A percentile compares a stretch with the other conserved stretches of the same genome.
These are phyloP conservation scores for Iselma pallidipennis DNA, from an alignment of 2,888 invertebrate species.

Conservation along the genomic window DNA sequence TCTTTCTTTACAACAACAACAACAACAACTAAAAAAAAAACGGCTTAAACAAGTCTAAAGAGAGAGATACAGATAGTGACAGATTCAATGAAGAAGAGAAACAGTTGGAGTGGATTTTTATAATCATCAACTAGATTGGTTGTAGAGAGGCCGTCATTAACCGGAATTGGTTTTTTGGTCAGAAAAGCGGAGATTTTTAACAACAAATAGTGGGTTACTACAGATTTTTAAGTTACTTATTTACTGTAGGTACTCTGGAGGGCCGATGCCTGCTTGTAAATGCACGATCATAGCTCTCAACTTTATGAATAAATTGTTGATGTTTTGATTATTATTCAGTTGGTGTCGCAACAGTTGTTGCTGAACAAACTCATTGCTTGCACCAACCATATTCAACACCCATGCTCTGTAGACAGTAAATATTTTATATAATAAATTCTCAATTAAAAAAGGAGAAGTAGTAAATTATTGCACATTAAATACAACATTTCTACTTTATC, in stretches of 20 bases:
- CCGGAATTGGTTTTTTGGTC: background rate
- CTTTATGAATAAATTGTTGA: constrained; percentile 21
- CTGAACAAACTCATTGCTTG: constrained; percentile 19
- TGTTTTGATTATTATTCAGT: constrained; percentile 17
- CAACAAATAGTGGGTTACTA: background rate
- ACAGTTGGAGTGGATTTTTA: background rate
- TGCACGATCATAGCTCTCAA: constrained; percentile 13
- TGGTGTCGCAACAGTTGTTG: constrained; percentile 14
- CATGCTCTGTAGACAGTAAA: background rate
- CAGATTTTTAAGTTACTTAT: background rate
- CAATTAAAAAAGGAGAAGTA: too few relatives aligned
- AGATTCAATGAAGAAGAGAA: too few relatives aligned
- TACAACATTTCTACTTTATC: background rate
- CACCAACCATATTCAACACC: constrained; percentile 4
- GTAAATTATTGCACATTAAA: background rate
- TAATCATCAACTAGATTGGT: too few relatives aligned
- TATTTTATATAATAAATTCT: background rate
- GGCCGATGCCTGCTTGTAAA: constrained; percentile 10
- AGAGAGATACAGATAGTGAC: background rate
- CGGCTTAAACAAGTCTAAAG: background rate
- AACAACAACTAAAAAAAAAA: background rate
- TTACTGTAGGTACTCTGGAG: background rate
- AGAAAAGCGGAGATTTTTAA: too few relatives aligned
- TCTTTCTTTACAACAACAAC: constrained; percentile 16
- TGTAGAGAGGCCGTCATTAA: background rate